phyloP scores from a whole-genome alignment of 2,113 vertebrate species.

The Zingel zingel region DNA sequence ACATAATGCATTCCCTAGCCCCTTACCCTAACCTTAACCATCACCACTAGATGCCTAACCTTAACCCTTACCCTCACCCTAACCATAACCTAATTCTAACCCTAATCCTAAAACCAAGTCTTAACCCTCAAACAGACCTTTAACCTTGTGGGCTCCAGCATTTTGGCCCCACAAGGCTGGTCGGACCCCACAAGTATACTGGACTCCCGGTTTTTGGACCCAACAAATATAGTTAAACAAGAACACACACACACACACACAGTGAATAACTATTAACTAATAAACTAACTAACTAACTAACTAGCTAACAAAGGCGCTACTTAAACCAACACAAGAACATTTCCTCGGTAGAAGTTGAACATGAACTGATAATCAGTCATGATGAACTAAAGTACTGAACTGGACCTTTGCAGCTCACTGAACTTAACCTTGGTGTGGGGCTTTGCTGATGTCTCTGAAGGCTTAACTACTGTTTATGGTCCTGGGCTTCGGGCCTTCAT shows the following conservation, averaged over 20 bases:
- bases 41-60: no score
- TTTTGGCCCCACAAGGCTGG: no score
- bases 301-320: neutral
- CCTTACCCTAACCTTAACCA: no score
- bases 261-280: neutral
- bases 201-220: no score
- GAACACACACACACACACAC: neutral
- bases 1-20: no score
- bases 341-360: neutral
- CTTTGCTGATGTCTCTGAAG: conserved; percentile 29
- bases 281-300: conserved; percentile 13
- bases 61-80: no score
- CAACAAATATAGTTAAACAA: no score
- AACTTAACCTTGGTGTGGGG: conserved; percentile 43
- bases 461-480: neutral
- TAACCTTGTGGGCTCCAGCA: no score
- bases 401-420: neutral
- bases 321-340: neutral
- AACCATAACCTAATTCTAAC: no score
- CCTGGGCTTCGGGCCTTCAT: conserved; percentile 23
- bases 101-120: no score
- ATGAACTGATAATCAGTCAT: neutral
- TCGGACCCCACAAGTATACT: no score
- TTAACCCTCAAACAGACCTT: no score
- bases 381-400: neutral